A percentile compares a stretch with the other conserved stretches of the same genome.
These are phyloP conservation scores for Corvus hawaiiensis DNA, from an alignment of 2,113 vertebrate genomes.

Conservation along the genomic window DNA sequence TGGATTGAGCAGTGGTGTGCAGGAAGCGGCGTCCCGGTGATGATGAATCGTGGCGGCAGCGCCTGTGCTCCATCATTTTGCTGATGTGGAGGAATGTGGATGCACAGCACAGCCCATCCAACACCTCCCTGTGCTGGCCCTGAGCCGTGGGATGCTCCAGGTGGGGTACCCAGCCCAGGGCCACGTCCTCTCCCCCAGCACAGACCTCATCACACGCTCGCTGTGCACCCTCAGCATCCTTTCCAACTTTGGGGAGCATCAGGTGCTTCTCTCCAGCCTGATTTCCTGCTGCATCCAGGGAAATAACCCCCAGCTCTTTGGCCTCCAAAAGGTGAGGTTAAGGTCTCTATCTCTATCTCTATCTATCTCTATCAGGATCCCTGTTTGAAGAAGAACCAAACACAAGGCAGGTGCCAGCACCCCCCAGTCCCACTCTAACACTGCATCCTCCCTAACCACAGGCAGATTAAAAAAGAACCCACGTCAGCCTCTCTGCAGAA, in stretches of 20 bases:
- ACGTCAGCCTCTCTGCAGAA: not conserved
- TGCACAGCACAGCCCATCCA: not conserved
- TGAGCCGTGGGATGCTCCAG: not conserved
- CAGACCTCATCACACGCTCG: fast-evolving
- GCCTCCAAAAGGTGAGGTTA: not conserved
- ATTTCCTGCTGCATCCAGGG: not conserved
- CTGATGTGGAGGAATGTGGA: not conserved
- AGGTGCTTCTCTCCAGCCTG: not conserved
- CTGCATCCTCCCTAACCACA: slow-evolving; percentile 17
- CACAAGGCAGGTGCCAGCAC: not conserved
- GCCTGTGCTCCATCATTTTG: fast-evolving
- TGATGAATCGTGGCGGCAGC: not conserved
- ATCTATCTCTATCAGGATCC: fast-evolving
- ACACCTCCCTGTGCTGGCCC: not conserved
- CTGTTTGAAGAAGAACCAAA: not conserved
- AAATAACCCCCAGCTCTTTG: not conserved
- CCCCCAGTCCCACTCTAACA: not conserved
- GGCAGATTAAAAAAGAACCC: slow-evolving; percentile 54
- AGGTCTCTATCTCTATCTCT: not conserved
- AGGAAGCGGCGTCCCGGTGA: fast-evolving
- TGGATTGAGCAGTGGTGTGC: not conserved
- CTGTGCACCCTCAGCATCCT: not conserved
- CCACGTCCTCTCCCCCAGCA: not conserved
- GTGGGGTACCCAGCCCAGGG: not conserved
- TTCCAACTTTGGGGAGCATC: fast-evolving